Percentiles rank a stretch among this genome's conserved stretches.
Evolutionary conservation across 2,888 invertebrate genomes (phyloP).

Genomic region (Muscina levida): DNA sequence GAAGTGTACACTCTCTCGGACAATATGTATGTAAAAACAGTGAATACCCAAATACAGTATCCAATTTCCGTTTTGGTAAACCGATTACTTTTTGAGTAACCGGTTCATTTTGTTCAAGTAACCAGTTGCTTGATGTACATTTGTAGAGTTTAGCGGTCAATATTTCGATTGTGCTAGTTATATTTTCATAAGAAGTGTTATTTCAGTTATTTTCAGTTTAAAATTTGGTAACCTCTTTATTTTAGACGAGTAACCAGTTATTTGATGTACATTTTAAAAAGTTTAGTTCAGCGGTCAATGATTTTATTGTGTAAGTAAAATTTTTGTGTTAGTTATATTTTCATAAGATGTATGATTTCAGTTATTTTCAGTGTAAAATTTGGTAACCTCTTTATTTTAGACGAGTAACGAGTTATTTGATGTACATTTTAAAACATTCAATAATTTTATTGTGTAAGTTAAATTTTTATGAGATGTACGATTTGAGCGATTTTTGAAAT

Average conservation of each 20-base stretch:
- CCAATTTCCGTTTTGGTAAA: neutral
- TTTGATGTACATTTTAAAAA: neutral
- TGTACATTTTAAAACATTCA: neutral
- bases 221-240: neutral
- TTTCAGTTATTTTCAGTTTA: neutral
- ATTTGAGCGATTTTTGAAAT: neutral
- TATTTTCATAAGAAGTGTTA: neutral
- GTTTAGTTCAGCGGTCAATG: too few relatives aligned
- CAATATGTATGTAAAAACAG: neutral
- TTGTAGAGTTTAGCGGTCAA: neutral
- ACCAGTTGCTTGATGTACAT: neutral
- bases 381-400: neutral
- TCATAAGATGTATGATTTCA: neutral
- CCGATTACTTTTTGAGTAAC: slow-evolving; percentile 6
- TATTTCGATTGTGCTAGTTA: too few relatives aligned
- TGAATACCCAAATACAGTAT: neutral
- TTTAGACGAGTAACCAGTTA: neutral
- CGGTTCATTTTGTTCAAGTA: slow-evolving; percentile 9
- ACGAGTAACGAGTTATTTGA: neutral
- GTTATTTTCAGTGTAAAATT: neutral
- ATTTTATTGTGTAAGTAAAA: too few relatives aligned
- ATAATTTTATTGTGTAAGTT: too few relatives aligned
- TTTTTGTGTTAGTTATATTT: too few relatives aligned
- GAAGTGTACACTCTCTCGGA: too few relatives aligned
- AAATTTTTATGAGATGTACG: neutral